phyloP scores from a whole-genome alignment of 2,888 invertebrate genomes.

The Autographa pulchrina region DNA sequence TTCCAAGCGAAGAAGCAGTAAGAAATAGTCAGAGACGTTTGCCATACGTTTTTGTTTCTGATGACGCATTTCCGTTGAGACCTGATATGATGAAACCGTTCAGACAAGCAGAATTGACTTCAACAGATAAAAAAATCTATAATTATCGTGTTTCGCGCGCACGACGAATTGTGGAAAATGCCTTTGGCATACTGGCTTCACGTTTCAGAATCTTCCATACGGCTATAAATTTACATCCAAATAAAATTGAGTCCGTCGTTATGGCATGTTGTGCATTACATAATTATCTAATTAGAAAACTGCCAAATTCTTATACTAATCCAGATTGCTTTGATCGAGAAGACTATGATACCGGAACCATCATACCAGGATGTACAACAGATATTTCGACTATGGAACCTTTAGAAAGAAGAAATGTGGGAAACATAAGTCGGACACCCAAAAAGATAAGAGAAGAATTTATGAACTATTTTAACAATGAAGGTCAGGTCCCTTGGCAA shows the following conservation, averaged over 20 bases:
- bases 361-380: background rate
- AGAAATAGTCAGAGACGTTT: slow-evolving; percentile 19
- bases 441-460: too few species aligned
- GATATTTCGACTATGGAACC: slow-evolving; percentile 5
- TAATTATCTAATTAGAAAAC: slow-evolving; percentile 16
- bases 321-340: slow-evolving; percentile 10
- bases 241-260: slow-evolving; percentile 15
- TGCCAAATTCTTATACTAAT: slow-evolving; percentile 16
- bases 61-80: slow-evolving; percentile 35
- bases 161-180: slow-evolving; percentile 14
- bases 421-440: too few species aligned
- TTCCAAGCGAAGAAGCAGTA: slow-evolving; percentile 13
- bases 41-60: slow-evolving; percentile 39
- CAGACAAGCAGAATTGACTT: slow-evolving; percentile 13
- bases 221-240: slow-evolving; percentile 11
- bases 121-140: slow-evolving; percentile 9
- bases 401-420: too few species aligned
- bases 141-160: slow-evolving; percentile 17
- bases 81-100: slow-evolving; percentile 23
- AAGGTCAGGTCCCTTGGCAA: too few species aligned
- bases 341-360: slow-evolving; percentile 12
- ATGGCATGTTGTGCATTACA: slow-evolving; percentile 16
- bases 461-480: too few species aligned
- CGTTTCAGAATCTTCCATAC: slow-evolving; percentile 10
- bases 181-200: slow-evolving; percentile 9